Evolutionary conservation across 1,140 invertebrate species (phyloP).

Genomic region (Drosophila watanabei): DNA sequence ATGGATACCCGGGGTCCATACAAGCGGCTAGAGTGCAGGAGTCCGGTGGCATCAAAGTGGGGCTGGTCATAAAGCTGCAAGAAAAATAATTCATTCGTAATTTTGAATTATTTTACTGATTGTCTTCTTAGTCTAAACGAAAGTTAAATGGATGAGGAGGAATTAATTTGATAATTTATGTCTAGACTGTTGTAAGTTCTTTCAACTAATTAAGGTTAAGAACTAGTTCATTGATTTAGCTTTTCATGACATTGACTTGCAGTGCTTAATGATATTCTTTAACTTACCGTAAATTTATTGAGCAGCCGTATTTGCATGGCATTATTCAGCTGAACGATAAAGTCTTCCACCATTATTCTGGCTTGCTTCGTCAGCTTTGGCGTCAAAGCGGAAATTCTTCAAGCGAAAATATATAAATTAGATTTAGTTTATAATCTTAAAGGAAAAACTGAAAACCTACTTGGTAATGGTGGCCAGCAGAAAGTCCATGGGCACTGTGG

Average conservation of each 20-base stretch:
- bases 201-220: neutral
- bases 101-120: neutral
- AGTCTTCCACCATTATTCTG: constrained; percentile 63
- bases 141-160: neutral
- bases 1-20: constrained; percentile 82
- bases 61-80: constrained; percentile 76
- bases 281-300: constrained; percentile 77
- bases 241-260: neutral
- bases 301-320: constrained; percentile 73
- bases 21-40: constrained; percentile 75
- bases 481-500: constrained; percentile 94
- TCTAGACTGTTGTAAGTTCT: neutral
- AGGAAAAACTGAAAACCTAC: constrained; percentile 87
- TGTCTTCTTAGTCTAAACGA: neutral
- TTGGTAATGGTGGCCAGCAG: constrained; percentile 93
- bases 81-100: neutral
- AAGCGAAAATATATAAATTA: neutral
- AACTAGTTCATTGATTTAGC: neutral
- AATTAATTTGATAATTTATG: neutral
- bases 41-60: constrained; percentile 80
- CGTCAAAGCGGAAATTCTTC: constrained; percentile 71
- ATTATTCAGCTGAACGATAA: constrained; percentile 73
- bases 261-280: neutral
- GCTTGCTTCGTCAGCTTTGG: constrained; percentile 79
- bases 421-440: neutral